phyloP scores from a whole-genome alignment of 2,888 invertebrate genomes.

The Lithodes maja region DNA sequence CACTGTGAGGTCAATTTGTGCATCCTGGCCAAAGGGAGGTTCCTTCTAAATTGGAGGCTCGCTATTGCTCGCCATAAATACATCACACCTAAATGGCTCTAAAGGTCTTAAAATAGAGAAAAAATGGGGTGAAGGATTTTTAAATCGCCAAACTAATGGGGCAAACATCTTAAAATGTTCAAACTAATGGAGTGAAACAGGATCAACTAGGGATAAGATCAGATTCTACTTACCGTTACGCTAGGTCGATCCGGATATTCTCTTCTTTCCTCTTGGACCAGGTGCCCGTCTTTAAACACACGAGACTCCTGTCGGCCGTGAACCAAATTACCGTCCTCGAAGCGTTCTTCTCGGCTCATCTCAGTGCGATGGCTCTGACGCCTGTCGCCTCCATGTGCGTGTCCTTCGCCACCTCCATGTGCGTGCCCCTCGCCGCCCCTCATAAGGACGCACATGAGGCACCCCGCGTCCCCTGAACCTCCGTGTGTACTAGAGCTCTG shows the following conservation, averaged over 20 bases:
- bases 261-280: constrained; percentile 48
- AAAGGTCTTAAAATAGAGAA: no score
- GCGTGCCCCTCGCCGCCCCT: constrained; percentile 15
- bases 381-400: neutral
- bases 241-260: constrained; percentile 45
- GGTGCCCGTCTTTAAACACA: constrained; percentile 50
- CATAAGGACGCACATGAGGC: constrained; percentile 40
- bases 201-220: no score
- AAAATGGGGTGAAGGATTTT: no score
- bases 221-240: no score
- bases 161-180: no score
- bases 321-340: constrained; percentile 64
- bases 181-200: no score
- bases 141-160: no score
- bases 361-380: constrained; percentile 50
- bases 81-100: no score
- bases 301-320: constrained; percentile 49
- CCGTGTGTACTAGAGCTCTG: constrained; percentile 1
- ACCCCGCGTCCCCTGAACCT: constrained; percentile 1
- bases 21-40: no score
- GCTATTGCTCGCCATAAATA: no score
- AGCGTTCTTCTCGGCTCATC: constrained; percentile 61
- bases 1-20: no score
- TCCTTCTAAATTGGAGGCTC: no score
- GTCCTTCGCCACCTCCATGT: neutral